phyloP scores from a whole-genome alignment of 92 coral and sea anemone species.

The Palythoa grandis region DNA sequence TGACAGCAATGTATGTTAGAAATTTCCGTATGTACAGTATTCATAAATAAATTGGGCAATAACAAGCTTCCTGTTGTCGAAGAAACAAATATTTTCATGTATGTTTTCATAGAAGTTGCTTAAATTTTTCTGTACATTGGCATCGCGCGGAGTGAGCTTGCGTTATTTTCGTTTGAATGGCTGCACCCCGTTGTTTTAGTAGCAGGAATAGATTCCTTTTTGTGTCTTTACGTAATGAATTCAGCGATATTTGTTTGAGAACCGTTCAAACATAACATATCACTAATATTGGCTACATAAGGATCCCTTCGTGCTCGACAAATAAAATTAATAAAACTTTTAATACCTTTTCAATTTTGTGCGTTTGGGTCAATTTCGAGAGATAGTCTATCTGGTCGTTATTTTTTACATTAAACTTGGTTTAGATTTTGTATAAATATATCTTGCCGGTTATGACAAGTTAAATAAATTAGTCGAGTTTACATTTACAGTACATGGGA shows the following conservation, averaged over 20 bases:
- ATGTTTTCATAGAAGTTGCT: background rate
- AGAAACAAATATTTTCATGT: background rate
- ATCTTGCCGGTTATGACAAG: background rate
- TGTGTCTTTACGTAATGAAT: background rate
- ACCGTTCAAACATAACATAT: background rate
- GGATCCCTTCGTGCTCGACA: background rate
- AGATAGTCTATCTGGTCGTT: background rate
- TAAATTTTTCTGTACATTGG: background rate
- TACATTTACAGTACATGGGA: background rate
- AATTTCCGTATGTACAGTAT: background rate
- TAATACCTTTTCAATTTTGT: background rate
- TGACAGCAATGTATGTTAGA: too few relatives aligned
- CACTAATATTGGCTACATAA: background rate
- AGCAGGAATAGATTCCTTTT: background rate
- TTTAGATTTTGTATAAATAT: background rate
- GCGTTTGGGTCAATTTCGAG: background rate
- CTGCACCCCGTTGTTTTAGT: background rate
- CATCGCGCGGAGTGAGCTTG: background rate
- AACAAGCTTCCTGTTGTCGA: background rate
- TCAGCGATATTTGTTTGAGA: background rate
- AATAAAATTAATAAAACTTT: constrained; percentile 1
- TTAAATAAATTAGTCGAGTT: background rate
- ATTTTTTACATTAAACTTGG: background rate
- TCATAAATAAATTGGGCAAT: background rate
- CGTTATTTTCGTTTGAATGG: background rate